phyloP scores from a whole-genome alignment of 2,888 invertebrate genomes.

The Perithous albicinctus region DNA sequence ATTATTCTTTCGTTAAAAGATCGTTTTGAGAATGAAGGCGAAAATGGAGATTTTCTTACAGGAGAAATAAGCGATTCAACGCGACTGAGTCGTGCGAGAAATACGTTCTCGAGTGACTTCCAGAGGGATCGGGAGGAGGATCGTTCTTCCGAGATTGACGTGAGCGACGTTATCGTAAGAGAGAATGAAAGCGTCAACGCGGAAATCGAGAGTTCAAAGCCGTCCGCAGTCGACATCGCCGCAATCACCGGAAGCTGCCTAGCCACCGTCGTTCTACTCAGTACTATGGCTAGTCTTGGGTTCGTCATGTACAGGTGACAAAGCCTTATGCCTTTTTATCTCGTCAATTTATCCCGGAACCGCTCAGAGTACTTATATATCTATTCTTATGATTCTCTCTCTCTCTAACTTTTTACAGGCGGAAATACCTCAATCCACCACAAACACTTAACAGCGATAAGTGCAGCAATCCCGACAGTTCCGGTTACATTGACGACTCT shows the following conservation, averaged over 20 bases:
- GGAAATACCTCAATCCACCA: constrained; percentile 92
- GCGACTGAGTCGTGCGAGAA: constrained; percentile 80
- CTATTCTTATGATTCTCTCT: neutral
- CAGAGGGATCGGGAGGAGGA: constrained; percentile 77
- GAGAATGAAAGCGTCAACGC: constrained; percentile 66
- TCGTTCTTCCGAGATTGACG: constrained; percentile 72
- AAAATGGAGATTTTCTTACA: constrained; percentile 57
- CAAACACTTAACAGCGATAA: constrained; percentile 92
- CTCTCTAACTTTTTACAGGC: constrained; percentile 81
- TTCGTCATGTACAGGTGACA: constrained; percentile 82
- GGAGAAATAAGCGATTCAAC: constrained; percentile 78
- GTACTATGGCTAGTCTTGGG: constrained; percentile 81
- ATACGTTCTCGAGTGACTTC: constrained; percentile 78
- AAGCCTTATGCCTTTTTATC: neutral
- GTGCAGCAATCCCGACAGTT: constrained; percentile 94
- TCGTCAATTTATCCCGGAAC: neutral
- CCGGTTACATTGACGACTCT: constrained; percentile 94
- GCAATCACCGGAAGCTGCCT: constrained; percentile 82
- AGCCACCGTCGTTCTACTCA: constrained; percentile 79
- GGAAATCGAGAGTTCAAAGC: constrained; percentile 66
- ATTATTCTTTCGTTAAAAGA: constrained; percentile 2
- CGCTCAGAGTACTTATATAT: neutral
- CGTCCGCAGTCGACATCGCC: constrained; percentile 79
- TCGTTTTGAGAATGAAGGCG: constrained; percentile 26
- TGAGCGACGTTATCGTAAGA: constrained; percentile 64